Conservation (phyloP, 2,888 invertebrate species). For the Liopterus haemorrhoidalis region DNA sequence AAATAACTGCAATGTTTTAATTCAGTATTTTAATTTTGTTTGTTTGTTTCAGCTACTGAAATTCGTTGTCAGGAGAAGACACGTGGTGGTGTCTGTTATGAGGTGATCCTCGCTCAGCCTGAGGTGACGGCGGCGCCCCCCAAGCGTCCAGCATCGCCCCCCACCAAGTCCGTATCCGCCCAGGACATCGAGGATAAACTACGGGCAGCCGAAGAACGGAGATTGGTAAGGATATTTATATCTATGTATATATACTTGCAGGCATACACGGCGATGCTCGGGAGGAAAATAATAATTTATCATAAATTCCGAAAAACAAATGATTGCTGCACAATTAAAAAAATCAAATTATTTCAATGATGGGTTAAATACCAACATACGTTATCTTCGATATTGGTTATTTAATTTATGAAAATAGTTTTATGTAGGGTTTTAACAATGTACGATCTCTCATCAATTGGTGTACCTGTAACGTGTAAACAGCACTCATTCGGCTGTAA, state of each 20-base stretch:
- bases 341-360: too few species aligned
- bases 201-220: conserved; percentile 87
- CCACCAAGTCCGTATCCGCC: conserved; percentile 66
- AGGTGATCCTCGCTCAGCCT: conserved; percentile 84
- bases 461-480: too few species aligned
- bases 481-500: too few species aligned
- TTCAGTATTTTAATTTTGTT: conserved; percentile 9
- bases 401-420: too few species aligned
- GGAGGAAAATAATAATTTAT: too few species aligned
- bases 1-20: background rate
- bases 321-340: too few species aligned
- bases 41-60: conserved; percentile 65
- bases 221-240: conserved; percentile 60
- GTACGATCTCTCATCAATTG: too few species aligned
- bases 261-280: too few species aligned
- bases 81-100: conserved; percentile 85
- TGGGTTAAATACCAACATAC: too few species aligned
- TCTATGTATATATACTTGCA: background rate
- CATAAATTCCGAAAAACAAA: too few species aligned
- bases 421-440: too few species aligned
- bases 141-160: conserved; percentile 60
- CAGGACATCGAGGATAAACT: conserved; percentile 90
- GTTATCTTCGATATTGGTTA: too few species aligned
- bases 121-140: conserved; percentile 60
- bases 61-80: conserved; percentile 90